Evolutionary conservation across 2,888 invertebrate genomes (phyloP), one percentile per base, ranked within the genome.

Genomic region (Meghimatium bilineatum): DNA sequence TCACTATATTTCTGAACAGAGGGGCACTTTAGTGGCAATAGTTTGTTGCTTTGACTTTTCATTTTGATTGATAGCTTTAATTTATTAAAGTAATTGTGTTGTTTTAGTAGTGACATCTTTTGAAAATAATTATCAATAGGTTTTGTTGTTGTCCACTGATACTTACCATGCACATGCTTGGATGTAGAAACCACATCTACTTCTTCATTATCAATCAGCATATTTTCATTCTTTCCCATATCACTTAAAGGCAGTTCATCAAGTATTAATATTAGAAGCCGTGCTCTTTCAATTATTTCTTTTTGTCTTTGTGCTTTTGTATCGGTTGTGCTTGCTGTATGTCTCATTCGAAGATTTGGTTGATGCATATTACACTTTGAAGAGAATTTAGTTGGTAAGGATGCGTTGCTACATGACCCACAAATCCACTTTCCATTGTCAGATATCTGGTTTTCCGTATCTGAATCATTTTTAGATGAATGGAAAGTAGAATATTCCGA

Each of bases 391-490:
- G 32, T 0, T n/a, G 74, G 74, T 29, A 74, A 52, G 17, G 74
- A 74, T 52, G 74, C 32, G n/a, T 49, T 74, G 34, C 74, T 74
- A 32, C 49, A 52, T 23, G 74, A 52, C 17, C 52, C 74, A 74
- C 32, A 29, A 23, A 32, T 8, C 49, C 74, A 74, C 23, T 74
- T 26, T 5, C 52, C 8, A 34, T 49, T 17, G 1, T 49, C 10
- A 34, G 52, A 74, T 32, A 10, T 52, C 20, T 49, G 32, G 26
- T 52, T 52, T 5, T 74, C 32, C 23, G 44, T 2, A 74, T 74
- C 74, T 32, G 74, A 74, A 29, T 32, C 23, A 23, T 29, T 74
- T 52, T 29, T 74, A 32, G 74, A 52, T 1, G 52, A 74, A 6
- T 1, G 12, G 0, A 32, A 5, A 74, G 17, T 52, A 32, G 52